phyloP scores from a whole-genome alignment of 1,140 invertebrate species.

The Cydia splendana region DNA sequence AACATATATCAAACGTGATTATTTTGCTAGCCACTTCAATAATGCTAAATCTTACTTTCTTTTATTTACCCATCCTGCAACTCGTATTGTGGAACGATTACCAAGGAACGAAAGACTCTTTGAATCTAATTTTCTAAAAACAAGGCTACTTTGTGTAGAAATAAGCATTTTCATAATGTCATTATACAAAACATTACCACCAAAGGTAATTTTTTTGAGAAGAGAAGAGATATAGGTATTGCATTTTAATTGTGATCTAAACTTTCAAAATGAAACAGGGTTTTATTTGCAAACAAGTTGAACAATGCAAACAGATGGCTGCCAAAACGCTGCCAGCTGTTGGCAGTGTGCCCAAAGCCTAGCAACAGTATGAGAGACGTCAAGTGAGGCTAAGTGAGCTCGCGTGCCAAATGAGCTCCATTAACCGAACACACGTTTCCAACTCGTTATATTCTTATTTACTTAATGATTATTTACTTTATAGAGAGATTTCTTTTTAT shows the following conservation, averaged over 20 bases:
- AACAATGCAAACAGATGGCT: conserved; percentile 22
- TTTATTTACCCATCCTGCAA: neutral
- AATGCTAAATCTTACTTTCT: neutral
- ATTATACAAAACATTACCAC: neutral
- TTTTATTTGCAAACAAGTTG: conserved; percentile 31
- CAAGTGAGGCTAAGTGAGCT: conserved; percentile 11
- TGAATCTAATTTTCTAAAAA: neutral
- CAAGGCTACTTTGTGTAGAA: neutral
- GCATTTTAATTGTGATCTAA: too few relatives aligned
- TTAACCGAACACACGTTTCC: neutral
- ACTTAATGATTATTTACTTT: neutral
- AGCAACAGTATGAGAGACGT: neutral
- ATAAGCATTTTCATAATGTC: neutral
- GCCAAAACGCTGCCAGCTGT: conserved; percentile 27
- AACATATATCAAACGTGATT: neutral
- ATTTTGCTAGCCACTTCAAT: neutral
- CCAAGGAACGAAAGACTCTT: neutral
- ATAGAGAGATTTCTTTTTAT: neutral
- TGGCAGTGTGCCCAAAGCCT: conserved; percentile 10
- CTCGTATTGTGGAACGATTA: neutral
- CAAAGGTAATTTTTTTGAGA: too few relatives aligned
- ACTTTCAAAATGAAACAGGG: neutral
- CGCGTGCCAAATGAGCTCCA: conserved; percentile 16
- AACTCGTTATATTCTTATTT: conserved; percentile 5
- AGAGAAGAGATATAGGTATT: too few relatives aligned